These are phyloP conservation scores for Metridium senile DNA, from an alignment of 92 coral and sea anemone species.

Conservation along the genomic window DNA sequence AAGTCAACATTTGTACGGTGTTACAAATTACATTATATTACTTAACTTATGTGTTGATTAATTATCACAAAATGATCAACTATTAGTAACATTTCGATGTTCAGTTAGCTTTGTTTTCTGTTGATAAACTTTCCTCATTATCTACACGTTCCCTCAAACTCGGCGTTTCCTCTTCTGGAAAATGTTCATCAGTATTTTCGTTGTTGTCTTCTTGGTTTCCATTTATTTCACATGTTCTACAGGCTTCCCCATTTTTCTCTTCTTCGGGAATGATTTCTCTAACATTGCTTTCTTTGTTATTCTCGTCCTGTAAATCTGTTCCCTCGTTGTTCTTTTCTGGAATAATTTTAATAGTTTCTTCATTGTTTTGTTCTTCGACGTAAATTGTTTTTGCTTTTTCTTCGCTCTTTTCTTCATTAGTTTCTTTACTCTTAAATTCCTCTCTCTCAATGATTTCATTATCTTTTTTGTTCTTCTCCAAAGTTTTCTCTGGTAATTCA, in stretches of 20 bases:
- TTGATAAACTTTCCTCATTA: not conserved
- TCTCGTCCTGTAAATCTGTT: not conserved
- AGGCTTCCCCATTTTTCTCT: not conserved
- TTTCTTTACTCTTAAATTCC: not conserved
- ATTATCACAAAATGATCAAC: not conserved
- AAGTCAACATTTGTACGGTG: no score
- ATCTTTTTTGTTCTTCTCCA: not conserved
- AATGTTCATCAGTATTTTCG: not conserved
- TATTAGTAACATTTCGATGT: not conserved
- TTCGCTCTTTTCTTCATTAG: not conserved
- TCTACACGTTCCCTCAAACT: conserved; percentile 1
- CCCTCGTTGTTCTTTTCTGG: not conserved
- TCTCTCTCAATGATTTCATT: not conserved
- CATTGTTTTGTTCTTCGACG: not conserved
- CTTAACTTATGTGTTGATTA: no score
- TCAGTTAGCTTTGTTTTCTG: not conserved
- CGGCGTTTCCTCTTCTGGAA: not conserved
- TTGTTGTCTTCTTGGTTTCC: not conserved
- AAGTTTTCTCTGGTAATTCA: not conserved
- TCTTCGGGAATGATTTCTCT: not conserved
- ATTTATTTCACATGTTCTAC: not conserved
- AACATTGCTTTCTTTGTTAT: not conserved
- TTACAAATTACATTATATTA: no score
- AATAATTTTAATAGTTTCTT: not conserved
- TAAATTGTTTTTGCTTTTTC: no score